Base-by-base conservation (phyloP, 1,140 invertebrate genomes). In the Rhagoletis zephyria region DNA sequence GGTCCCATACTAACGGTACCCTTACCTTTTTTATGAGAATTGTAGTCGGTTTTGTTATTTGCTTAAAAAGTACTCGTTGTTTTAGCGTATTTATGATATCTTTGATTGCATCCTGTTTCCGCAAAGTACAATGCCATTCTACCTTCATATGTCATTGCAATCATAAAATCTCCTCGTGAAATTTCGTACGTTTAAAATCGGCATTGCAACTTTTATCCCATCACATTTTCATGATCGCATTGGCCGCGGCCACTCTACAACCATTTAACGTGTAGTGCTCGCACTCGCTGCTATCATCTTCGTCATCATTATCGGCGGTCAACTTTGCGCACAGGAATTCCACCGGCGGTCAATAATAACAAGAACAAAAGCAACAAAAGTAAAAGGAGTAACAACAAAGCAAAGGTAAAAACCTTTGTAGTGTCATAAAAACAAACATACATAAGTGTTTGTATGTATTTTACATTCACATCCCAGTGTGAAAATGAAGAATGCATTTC, bases 341-440 rank as follows among this genome's bases (percentile, higher is more conserved):
- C 74, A 81, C 48, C n/a, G 74, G 45, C 74, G 74, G 74, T 81
- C 74, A 81, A 81, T 81, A 81, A 81, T 81, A 81, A 81, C 74
- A 56, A 6, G 40, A 81, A 56, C 48, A 19, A 51, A 81, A 81
- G 30, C 30, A 30, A 81, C 74, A 81, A 9, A 12, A 19, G 30
- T 56, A 19, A 81, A 12, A 81, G 56, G 16, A 81, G 19, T 16
- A 81, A 56, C n/a, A 77, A 51, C 4, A 67, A 30, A 67, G 16
- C 64, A 67, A 67, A 5, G 4, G 19, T 30, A 30, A 81, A 30
- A 48, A 1, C 16, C 48, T 81, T 77, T 19, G 48, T 12, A 81
- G 48, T 56, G 48, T 45, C 74, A 40, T 77, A 51, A 3, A 77
- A 9, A 51, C 48, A 9, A 51, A 14, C 19, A n/a, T 56, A 30